Conservation (phyloP, 2,888 invertebrate genomes). For the Reticulitermes lucifugus region DNA sequence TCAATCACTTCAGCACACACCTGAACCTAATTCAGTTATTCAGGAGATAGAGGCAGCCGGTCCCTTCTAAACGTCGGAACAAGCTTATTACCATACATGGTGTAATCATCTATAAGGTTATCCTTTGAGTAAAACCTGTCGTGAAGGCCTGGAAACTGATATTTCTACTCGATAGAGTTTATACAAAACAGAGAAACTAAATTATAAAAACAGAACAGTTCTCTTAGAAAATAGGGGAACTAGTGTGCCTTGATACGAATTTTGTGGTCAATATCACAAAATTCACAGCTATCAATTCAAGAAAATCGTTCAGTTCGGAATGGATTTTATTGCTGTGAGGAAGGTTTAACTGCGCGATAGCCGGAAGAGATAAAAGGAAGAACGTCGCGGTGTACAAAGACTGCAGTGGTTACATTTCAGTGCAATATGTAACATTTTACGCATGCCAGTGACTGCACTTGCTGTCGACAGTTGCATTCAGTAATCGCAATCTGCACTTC, state of each 20-base stretch:
- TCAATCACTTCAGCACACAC: too few species aligned
- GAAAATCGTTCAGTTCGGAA: not conserved
- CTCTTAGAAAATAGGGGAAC: not conserved
- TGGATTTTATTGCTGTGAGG: not conserved
- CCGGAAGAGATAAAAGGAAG: not conserved
- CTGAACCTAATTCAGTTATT: too few species aligned
- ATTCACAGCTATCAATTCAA: not conserved
- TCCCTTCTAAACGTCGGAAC: too few species aligned
- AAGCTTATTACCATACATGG: too few species aligned
- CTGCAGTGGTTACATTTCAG: not conserved
- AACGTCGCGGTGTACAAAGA: not conserved
- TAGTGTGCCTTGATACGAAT: not conserved
- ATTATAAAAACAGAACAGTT: not conserved
- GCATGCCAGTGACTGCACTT: not conserved
- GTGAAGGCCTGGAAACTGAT: too few species aligned
- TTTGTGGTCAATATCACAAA: not conserved
- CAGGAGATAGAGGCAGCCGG: too few species aligned
- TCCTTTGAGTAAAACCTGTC: too few species aligned
- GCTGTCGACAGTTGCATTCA: not conserved
- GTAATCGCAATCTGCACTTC: not conserved
- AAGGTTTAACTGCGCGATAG: not conserved
- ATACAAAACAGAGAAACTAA: too few species aligned
- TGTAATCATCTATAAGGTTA: too few species aligned
- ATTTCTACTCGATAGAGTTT: too few species aligned
- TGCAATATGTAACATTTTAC: not conserved